Evolutionary conservation across 1,140 invertebrate genomes (phyloP).

Genomic region (Eumaeus atala): DNA sequence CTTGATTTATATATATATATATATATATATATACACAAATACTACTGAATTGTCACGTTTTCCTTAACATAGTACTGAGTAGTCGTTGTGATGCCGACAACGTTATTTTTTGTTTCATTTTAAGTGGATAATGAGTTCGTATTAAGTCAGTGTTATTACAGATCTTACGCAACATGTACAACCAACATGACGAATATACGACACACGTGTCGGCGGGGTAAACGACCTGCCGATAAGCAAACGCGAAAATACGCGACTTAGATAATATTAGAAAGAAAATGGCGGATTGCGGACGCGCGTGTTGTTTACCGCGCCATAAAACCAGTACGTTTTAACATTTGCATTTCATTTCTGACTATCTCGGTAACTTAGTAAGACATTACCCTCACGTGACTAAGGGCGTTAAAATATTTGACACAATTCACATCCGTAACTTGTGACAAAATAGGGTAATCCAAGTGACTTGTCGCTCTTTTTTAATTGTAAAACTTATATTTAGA

Average conservation of each 20-base stretch:
- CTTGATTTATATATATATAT: too few species aligned
- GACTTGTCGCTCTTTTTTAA: too few species aligned
- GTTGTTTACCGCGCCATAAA: conserved; percentile 24
- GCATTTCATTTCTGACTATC: background rate
- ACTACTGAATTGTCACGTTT: too few species aligned
- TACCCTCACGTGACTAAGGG: background rate
- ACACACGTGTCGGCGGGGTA: conserved; percentile 53
- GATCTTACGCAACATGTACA: conserved; percentile 21
- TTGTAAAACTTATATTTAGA: too few species aligned
- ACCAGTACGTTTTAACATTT: background rate
- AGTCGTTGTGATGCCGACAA: too few species aligned
- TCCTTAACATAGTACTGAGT: too few species aligned
- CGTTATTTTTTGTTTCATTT: too few species aligned
- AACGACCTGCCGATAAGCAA: conserved; percentile 59
- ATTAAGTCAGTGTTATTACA: conserved; percentile 1
- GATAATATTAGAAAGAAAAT: conserved; percentile 69
- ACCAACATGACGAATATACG: conserved; percentile 27
- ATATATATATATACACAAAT: too few species aligned
- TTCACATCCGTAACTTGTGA: too few species aligned
- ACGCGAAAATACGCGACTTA: conserved; percentile 61
- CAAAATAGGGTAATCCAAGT: too few species aligned
- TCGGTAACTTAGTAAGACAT: conserved; percentile 2
- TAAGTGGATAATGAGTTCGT: too few species aligned
- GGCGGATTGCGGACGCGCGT: conserved; percentile 33
- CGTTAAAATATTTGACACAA: too few species aligned